Conservation (phyloP, 2,888 invertebrate genomes). For the Nymphalis c-album region DNA sequence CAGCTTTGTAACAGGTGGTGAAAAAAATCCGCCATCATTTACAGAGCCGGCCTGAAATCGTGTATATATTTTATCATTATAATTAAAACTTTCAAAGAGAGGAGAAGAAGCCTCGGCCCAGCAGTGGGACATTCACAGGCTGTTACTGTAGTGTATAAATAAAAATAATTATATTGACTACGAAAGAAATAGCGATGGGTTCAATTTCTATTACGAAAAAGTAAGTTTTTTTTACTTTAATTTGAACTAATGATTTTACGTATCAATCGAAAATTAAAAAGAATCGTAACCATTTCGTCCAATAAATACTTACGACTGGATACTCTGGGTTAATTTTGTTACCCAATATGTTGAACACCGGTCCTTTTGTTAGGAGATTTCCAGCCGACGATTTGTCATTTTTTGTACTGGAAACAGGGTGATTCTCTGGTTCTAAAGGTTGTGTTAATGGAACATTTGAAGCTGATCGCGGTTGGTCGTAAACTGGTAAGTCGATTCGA, state of each 20-base stretch:
- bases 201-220: too few species aligned
- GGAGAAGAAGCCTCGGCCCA: too few species aligned
- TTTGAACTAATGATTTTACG: too few species aligned
- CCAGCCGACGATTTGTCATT: constrained; percentile 44
- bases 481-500: constrained; percentile 69
- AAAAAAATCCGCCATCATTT: constrained; percentile 51
- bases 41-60: constrained; percentile 38
- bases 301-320: constrained; percentile 35
- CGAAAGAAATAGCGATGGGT: too few species aligned
- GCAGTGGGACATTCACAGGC: too few species aligned
- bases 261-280: too few species aligned
- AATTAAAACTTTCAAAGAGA: too few species aligned
- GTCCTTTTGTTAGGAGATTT: constrained; percentile 51
- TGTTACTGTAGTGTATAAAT: too few species aligned
- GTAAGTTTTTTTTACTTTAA: too few species aligned
- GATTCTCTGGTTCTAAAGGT: constrained; percentile 54
- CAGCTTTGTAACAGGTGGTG: constrained; percentile 49
- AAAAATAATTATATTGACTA: too few species aligned
- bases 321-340: constrained; percentile 32
- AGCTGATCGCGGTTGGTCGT: constrained; percentile 53
- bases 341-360: constrained; percentile 47
- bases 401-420: constrained; percentile 50
- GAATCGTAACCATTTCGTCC: background rate
- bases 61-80: background rate
- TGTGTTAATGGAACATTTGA: constrained; percentile 44